Evolutionary conservation across 2,797 vertebrate genomes (phyloP), one percentile per base, ranked within the genome.

Genomic region (Botia kubotai): DNA sequence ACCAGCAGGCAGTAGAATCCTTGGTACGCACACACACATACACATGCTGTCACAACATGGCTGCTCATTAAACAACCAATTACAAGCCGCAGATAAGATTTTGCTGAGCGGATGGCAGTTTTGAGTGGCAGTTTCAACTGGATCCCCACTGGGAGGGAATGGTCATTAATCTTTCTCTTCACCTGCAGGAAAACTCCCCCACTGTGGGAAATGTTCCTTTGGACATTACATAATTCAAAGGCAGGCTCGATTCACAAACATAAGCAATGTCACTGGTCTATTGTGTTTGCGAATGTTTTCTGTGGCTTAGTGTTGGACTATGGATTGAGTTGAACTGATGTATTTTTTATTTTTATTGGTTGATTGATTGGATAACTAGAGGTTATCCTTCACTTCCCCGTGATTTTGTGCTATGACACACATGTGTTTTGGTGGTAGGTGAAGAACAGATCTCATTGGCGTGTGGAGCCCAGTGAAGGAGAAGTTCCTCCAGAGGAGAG

Each of bases 401-500:
- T 29, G 57, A n/a, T 33, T 57, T 62, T 50, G 66, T 33, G 13
- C 58, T 72, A 6, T 63, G 16, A 13, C 36, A n/a, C 72, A 5
- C n/a, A 17, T 46, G 16, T 82, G 13, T 82, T 14, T 63, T 91
- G 85, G 7, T 46, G 43, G 43, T 46, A 46, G 96, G 84, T 29
- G 55, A 77, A 69, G 0, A 87, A 26, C 23, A 26, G 23, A 26
- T 26, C 23, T 26, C 23, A 26, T 26, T 26, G 23, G 23, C 23
- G 23, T 26, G 23, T 26, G 23, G 23, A 26, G 23, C 23, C 23
- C 23, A 88, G 43, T 0, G 86, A 93, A 83, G 97, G 96, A 48
- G 86, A 86, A 21, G 87, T 98, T 39, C 93, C 94, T 0, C 89
- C 95, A 0, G 81, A 91, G 62, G 81, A 86, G 0, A 85, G 92